Percentiles rank a stretch among this genome's conserved stretches.
These are phyloP conservation scores for Carcina quercana DNA, from an alignment of 2,888 invertebrate genomes.

Conservation along the genomic window DNA sequence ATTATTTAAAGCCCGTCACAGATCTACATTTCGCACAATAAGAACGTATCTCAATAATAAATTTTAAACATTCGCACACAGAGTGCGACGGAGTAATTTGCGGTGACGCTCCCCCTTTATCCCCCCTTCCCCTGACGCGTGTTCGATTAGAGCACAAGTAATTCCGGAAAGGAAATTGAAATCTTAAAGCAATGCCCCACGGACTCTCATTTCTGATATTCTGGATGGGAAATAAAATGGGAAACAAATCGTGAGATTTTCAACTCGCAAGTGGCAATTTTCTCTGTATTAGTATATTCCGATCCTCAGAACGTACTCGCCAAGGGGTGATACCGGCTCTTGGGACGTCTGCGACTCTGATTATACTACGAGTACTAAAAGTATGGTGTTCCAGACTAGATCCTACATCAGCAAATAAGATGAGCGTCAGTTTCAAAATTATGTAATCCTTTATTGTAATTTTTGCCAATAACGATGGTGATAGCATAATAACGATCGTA, in stretches of 20 bases:
- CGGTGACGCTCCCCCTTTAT: conserved; percentile 41
- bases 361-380: too few relatives aligned
- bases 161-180: conserved; percentile 74
- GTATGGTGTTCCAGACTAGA: too few relatives aligned
- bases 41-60: conserved; percentile 53
- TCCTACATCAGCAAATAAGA: too few relatives aligned
- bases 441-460: too few relatives aligned
- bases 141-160: conserved; percentile 73
- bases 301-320: too few relatives aligned
- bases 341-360: too few relatives aligned
- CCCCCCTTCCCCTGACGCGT: conserved; percentile 58
- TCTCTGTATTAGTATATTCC: too few relatives aligned
- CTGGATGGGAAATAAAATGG: background rate
- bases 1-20: conserved; percentile 46
- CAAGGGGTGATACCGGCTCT: too few relatives aligned
- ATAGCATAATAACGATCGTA: too few relatives aligned
- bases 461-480: too few relatives aligned
- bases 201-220: conserved; percentile 49
- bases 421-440: too few relatives aligned
- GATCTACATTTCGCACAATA: conserved; percentile 37
- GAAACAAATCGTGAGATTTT: conserved; percentile 1
- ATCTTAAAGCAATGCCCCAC: conserved; percentile 71
- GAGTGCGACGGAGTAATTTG: conserved; percentile 66
- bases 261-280: too few relatives aligned
- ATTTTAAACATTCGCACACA: conserved; percentile 67